Evolutionary conservation across 92 coral and sea anemone species (phyloP), one percentile per base, ranked within the genome.

Genomic region (Umimayanthus kanabou): DNA sequence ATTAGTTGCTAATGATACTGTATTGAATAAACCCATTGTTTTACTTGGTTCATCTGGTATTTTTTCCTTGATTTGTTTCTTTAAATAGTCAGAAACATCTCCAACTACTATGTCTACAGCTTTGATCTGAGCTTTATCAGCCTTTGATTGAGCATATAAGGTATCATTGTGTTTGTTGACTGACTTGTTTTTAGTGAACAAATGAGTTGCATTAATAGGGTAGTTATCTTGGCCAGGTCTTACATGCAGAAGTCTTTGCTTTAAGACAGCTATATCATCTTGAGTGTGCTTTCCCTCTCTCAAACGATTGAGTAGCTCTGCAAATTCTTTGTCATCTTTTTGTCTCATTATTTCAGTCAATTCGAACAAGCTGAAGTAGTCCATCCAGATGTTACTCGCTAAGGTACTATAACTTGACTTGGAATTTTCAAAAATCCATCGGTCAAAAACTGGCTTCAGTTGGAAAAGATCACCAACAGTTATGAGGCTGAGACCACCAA

Each of bases 251-350:
- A 45, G 23, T 81, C 90, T 78, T 88, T 71, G 39, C 64, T 91
- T 89, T 39, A 89, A 70, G 15, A 86, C 82, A 10, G 49, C 67
- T 47, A 92, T 85, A 43, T 92, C 97, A 79, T 66, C 73, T 53
- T 79, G 20, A 39, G 92, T 84, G 76, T 94, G 93, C 4, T 94
- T 94, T 58, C 92, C 94, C 33, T 94, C 96, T 85, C 94, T 92
- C 4, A 94, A 22, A 67, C 96, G 89, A 77, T 93, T 93, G 25
- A 93, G 82, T 22, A 92, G 30, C 88, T 94, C 95, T 80, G 95
- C 95, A 93, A 93, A 93, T 1, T 79, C 28, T 39, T 90, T 92
- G 78, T 94, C 93, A 87, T 94, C 96, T 80, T 88, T 94, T 37
- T 92, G 93, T 79, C 95, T 90, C 93, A 94, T 94, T 80, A 89